phyloP scores from a whole-genome alignment of 37 sponge, comb jelly and placozoan species.

The Dysidea cf. avara region DNA sequence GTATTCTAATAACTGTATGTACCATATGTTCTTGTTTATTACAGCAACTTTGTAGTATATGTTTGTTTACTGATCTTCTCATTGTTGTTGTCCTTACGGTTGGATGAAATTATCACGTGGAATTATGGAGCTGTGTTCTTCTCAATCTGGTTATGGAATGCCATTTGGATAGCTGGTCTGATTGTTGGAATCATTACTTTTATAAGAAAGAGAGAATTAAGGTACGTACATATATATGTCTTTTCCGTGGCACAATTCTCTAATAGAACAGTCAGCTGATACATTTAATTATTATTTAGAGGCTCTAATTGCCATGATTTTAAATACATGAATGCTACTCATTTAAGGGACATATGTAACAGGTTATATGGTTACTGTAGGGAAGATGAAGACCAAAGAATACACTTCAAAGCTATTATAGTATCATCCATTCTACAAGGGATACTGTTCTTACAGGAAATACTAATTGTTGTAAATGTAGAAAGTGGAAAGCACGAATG shows the following conservation, averaged over 20 bases:
- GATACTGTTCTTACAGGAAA: constrained; percentile 47
- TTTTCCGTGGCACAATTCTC: no score
- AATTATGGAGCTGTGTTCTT: constrained; percentile 60
- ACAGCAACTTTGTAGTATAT: constrained; percentile 56
- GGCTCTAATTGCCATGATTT: no score
- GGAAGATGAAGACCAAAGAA: constrained; percentile 35
- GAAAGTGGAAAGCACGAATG: constrained; percentile 48
- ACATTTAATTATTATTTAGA: no score
- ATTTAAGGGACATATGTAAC: no score
- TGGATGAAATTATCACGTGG: constrained; percentile 53
- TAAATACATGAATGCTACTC: no score
- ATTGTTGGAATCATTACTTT: constrained; percentile 43
- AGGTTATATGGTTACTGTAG: constrained; percentile 9
- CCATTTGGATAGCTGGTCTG: constrained; percentile 10
- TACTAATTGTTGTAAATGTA: constrained; percentile 51
- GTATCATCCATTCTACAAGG: constrained; percentile 36
- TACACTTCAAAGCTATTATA: constrained; percentile 51
- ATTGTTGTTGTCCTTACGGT: constrained; percentile 56
- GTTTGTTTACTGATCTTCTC: constrained; percentile 59
- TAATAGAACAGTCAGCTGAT: no score
- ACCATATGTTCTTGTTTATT: not conserved
- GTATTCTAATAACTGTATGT: no score
- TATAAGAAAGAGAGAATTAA: constrained; percentile 39
- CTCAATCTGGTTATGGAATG: constrained; percentile 79
- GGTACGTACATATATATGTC: constrained; percentile 19